These are phyloP conservation scores for Junonia oenone DNA, from an alignment of 2,888 invertebrate species.

Conservation along the genomic window DNA sequence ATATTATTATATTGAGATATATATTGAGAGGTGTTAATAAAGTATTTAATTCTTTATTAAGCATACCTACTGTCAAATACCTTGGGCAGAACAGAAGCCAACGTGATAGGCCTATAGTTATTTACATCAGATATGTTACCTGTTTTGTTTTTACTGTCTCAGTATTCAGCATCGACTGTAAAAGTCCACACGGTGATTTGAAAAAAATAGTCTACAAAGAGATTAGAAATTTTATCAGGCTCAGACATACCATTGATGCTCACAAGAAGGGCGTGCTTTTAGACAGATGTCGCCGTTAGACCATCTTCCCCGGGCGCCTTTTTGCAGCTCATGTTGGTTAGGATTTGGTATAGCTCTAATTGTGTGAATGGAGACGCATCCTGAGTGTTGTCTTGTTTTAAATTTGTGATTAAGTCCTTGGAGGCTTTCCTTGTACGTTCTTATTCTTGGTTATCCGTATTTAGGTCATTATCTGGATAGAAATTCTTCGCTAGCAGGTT, in stretches of 20 bases:
- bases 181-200: too few relatives aligned
- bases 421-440: too few relatives aligned
- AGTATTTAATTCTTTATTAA: too few relatives aligned
- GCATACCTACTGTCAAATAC: not conserved
- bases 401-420: too few relatives aligned
- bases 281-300: too few relatives aligned
- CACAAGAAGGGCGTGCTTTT: too few relatives aligned
- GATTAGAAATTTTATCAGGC: too few relatives aligned
- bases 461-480: not conserved
- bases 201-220: too few relatives aligned
- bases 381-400: not conserved
- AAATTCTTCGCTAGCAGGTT: not conserved
- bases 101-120: not conserved
- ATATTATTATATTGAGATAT: too few relatives aligned
- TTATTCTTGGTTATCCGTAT: not conserved
- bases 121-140: not conserved
- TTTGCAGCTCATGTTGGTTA: conserved; percentile 19
- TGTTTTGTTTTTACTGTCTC: not conserved
- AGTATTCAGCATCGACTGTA: too few relatives aligned
- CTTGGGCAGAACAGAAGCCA: not conserved
- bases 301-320: conserved; percentile 21
- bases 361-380: not conserved
- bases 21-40: too few relatives aligned
- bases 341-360: conserved; percentile 1
- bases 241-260: too few relatives aligned